phyloP scores from a whole-genome alignment of 2,888 invertebrate genomes.

The Drosophila kambysellisi region DNA sequence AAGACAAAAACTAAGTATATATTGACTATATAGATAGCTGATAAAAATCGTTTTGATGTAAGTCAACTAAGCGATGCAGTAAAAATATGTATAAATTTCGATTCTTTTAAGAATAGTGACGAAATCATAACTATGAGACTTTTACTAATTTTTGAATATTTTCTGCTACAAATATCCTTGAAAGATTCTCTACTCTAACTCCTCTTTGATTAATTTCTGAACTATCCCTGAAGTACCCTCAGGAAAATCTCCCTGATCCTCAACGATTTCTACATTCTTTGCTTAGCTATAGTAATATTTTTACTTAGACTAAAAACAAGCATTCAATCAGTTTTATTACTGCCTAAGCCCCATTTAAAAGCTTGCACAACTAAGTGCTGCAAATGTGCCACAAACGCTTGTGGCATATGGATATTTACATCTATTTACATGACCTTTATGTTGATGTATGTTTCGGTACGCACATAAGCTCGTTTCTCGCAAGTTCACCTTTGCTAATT shows the following conservation, averaged over 20 bases:
- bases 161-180: not conserved
- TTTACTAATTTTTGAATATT: not conserved
- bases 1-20: too few relatives aligned
- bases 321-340: not conserved
- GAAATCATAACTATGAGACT: not conserved
- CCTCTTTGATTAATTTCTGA: not conserved
- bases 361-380: not conserved
- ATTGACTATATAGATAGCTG: not conserved
- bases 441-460: slow-evolving; percentile 48
- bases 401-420: slow-evolving; percentile 1
- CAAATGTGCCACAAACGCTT: not conserved
- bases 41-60: not conserved
- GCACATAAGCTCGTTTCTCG: slow-evolving; percentile 66
- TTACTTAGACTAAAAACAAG: not conserved
- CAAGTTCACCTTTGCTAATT: slow-evolving; percentile 71
- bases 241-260: not conserved
- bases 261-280: not conserved
- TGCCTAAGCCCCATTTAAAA: not conserved
- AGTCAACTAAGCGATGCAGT: not conserved
- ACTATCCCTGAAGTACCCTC: not conserved
- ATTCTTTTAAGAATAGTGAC: not conserved
- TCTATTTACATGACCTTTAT: slow-evolving; percentile 12
- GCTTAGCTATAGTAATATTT: not conserved
- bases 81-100: not conserved
- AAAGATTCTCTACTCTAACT: too few relatives aligned